Evolutionary conservation across 23 tunicate genomes (phyloP).

Genomic region (Oikopleura dioica): DNA sequence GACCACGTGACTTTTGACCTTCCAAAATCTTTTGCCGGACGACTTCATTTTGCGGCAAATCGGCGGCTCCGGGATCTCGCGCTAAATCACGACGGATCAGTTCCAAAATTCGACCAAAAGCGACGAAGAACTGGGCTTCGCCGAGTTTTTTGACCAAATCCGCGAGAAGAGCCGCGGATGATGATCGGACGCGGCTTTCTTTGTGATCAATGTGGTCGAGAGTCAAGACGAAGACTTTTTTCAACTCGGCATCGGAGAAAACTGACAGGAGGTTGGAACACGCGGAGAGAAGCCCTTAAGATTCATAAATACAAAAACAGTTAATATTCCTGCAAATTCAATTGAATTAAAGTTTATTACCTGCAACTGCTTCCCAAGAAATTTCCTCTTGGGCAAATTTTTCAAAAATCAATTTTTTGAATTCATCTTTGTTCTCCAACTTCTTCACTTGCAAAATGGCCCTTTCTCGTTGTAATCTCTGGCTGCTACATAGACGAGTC

Average conservation of each 20-base stretch:
- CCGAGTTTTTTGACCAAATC: not conserved
- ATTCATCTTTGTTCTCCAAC: no score
- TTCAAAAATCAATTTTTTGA: no score
- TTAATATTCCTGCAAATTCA: no score
- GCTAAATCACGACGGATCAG: not conserved
- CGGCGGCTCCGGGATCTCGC: not conserved
- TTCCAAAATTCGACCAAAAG: not conserved
- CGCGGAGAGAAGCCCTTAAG: not conserved
- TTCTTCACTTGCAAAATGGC: no score
- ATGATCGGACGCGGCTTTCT: not conserved
- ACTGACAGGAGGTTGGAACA: not conserved
- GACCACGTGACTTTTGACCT: not conserved
- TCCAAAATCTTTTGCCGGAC: conserved; percentile 4
- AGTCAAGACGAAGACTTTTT: not conserved
- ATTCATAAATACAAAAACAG: no score
- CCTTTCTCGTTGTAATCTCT: no score
- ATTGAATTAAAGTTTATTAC: no score
- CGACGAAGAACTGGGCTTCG: not conserved
- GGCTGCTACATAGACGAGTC: no score
- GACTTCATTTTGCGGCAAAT: not conserved
- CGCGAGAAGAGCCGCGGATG: not conserved
- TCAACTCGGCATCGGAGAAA: not conserved
- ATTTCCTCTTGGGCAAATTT: no score
- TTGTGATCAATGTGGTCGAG: not conserved
- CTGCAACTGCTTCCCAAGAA: no score